A percentile compares a stretch with the other conserved stretches of the same genome.
phyloP scores from a whole-genome alignment of 2,888 invertebrate genomes.

The Melanchra persicariae region DNA sequence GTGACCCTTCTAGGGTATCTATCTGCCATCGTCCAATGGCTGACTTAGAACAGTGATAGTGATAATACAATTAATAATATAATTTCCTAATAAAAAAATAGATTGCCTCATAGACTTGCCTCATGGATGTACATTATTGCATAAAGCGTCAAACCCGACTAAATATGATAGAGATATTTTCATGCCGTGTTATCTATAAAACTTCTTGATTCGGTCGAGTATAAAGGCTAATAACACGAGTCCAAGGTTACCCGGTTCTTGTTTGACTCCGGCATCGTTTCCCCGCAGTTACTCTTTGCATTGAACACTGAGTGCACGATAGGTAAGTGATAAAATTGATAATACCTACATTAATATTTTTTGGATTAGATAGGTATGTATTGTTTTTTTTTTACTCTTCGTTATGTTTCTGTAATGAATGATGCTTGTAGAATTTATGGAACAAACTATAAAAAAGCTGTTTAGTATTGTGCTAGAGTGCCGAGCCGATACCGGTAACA shows the following conservation, averaged over 20 bases:
- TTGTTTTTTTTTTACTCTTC: no score
- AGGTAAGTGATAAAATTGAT: conserved; percentile 36
- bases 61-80: not conserved
- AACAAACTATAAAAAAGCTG: no score
- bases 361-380: no score
- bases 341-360: not conserved
- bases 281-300: conserved; percentile 33
- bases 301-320: conserved; percentile 30
- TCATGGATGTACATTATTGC: conserved; percentile 5
- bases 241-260: conserved; percentile 60
- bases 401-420: not conserved
- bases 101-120: conserved; percentile 10
- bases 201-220: conserved; percentile 50
- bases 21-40: not conserved
- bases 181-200: conserved; percentile 32
- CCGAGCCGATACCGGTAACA: no score
- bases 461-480: no score
- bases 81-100: not conserved
- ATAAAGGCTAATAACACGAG: conserved; percentile 53
- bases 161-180: conserved; percentile 10
- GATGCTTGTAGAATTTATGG: conserved; percentile 1
- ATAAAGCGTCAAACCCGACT: not conserved
- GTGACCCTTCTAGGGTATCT: no score
- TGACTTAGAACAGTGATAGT: not conserved
- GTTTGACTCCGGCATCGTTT: conserved; percentile 4